phyloP scores from a whole-genome alignment of 2,113 vertebrate species.

The Bungarus multicinctus region DNA sequence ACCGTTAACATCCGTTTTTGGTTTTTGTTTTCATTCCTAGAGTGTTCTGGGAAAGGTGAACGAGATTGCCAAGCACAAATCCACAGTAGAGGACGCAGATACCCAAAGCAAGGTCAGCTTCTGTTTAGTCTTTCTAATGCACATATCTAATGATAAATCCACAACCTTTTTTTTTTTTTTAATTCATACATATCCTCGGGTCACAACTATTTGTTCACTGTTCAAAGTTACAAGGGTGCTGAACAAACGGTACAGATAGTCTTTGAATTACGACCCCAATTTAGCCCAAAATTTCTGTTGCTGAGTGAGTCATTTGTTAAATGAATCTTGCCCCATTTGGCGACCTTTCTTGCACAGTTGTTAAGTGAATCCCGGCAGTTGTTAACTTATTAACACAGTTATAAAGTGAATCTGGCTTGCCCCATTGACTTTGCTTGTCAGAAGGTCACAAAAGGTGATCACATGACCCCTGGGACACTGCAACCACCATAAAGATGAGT shows the following conservation, averaged over 20 bases:
- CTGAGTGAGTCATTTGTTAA: background rate
- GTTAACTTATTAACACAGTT: background rate
- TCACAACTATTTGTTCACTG: background rate
- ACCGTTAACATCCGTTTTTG: background rate
- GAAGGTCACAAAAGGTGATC: background rate
- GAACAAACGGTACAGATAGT: background rate
- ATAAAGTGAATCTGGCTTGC: background rate
- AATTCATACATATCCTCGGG: background rate
- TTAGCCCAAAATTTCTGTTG: background rate
- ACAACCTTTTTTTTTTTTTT: background rate
- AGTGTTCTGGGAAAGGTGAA: conserved; percentile 95
- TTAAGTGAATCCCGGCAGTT: background rate
- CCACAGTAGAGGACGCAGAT: conserved; percentile 89
- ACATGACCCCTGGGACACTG: background rate
- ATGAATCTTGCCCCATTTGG: background rate
- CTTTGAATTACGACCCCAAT: background rate
- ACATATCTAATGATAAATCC: background rate
- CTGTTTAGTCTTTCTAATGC: background rate
- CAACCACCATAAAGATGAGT: background rate
- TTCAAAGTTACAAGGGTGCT: background rate
- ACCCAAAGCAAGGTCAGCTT: conserved; percentile 88
- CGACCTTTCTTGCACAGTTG: background rate
- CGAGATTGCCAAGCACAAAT: conserved; percentile 93
- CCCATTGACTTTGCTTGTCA: background rate
- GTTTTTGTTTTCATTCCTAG: conserved; percentile 56